Conservation (phyloP, 2,797 vertebrate genomes). For the Etheostoma nigrum region DNA sequence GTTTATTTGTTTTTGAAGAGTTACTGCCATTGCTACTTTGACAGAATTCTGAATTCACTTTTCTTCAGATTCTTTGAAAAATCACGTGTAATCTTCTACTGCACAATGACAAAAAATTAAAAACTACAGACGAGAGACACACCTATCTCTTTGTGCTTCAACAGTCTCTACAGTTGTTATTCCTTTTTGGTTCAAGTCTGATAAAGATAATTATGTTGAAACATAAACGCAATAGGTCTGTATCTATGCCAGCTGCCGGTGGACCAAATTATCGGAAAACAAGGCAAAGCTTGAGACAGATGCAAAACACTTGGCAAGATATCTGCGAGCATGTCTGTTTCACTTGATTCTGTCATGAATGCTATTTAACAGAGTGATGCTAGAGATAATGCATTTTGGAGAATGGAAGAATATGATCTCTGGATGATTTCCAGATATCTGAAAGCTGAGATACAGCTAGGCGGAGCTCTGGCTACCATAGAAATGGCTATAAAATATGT, state of each 20-base stretch:
- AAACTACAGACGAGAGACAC: background rate
- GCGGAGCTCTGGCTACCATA: background rate
- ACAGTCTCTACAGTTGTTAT: background rate
- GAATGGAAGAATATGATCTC: background rate
- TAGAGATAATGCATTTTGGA: conserved; percentile 13
- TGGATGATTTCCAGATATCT: conserved; percentile 18
- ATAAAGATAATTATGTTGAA: conserved; percentile 22
- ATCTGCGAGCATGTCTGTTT: background rate
- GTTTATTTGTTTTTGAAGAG: background rate
- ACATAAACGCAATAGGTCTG: background rate
- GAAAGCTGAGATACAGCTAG: conserved; percentile 29
- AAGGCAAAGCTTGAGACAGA: background rate
- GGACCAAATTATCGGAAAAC: background rate
- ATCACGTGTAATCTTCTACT: background rate
- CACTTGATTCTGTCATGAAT: conserved; percentile 15
- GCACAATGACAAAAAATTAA: conserved; percentile 9
- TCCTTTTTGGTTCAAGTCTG: conserved; percentile 28
- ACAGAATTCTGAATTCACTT: background rate
- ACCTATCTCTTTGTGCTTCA: conserved; percentile 13
- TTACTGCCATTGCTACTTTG: background rate
- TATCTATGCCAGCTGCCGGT: background rate
- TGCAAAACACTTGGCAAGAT: conserved; percentile 7
- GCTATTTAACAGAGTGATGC: background rate
- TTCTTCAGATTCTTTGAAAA: background rate
- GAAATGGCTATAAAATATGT: conserved; percentile 1